Percentiles rank a stretch among this genome's conserved stretches.
Evolutionary conservation across 2,888 invertebrate species (phyloP).

Genomic region (Gortyna flavago): DNA sequence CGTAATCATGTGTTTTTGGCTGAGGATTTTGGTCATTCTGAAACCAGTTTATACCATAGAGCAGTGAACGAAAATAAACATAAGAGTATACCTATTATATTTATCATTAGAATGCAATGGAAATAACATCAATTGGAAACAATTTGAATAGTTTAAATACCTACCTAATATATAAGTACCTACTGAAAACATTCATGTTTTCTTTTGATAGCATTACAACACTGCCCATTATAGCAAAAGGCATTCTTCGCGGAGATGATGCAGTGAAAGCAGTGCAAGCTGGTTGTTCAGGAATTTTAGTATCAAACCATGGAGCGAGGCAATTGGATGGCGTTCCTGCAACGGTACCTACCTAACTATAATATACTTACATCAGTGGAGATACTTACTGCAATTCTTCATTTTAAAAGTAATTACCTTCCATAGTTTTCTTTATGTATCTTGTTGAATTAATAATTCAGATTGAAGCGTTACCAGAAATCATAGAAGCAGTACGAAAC

Average conservation of each 20-base stretch:
- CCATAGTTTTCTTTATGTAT: neutral
- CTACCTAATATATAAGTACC: neutral
- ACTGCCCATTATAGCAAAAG: conserved; percentile 96
- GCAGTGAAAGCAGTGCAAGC: conserved; percentile 93
- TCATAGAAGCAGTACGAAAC: conserved; percentile 92
- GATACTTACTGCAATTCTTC: neutral
- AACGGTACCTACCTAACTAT: conserved; percentile 92
- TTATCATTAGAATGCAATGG: no score
- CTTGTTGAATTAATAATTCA: conserved; percentile 74
- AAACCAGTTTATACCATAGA: neutral
- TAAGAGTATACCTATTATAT: no score
- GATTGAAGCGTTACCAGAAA: conserved; percentile 96
- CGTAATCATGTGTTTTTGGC: neutral
- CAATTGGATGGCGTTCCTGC: conserved; percentile 96
- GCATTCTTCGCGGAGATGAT: conserved; percentile 96
- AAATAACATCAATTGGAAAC: neutral
- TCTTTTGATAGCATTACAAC: conserved; percentile 90
- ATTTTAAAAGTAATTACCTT: neutral
- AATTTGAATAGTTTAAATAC: neutral
- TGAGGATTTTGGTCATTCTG: neutral
- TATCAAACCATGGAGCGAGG: conserved; percentile 98
- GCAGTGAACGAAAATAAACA: no score
- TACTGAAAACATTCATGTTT: neutral
- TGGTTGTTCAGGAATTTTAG: conserved; percentile 95
- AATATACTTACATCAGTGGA: neutral